phyloP scores from a whole-genome alignment of 2,888 invertebrate species.

The Hypena proboscidalis region DNA sequence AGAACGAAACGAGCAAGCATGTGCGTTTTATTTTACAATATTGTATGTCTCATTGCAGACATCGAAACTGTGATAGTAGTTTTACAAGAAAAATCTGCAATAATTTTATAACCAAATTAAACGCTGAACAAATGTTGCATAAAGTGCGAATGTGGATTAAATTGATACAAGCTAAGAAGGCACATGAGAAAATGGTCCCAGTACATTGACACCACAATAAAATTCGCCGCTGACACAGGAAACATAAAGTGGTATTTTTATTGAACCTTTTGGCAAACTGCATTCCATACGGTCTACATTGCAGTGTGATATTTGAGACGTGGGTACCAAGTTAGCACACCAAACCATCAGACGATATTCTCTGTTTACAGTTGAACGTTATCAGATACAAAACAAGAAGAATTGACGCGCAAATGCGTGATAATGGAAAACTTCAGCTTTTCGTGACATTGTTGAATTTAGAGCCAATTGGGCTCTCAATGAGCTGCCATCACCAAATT shows the following conservation, averaged over 20 bases:
- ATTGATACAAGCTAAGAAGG: conserved; percentile 60
- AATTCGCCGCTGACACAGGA: conserved; percentile 76
- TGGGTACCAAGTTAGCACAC: conserved; percentile 39
- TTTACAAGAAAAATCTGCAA: conserved; percentile 26
- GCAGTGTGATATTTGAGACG: conserved; percentile 52
- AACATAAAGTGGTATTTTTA: conserved; percentile 79
- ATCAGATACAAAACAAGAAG: conserved; percentile 20
- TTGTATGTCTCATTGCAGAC: conserved; percentile 28
- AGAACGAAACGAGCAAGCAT: conserved; percentile 24
- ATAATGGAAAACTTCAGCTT: conserved; percentile 10
- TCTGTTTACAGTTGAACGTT: conserved; percentile 21
- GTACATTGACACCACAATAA: conserved; percentile 77
- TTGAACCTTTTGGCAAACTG: conserved; percentile 75
- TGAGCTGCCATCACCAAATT: conserved; percentile 18
- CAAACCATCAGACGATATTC: conserved; percentile 22
- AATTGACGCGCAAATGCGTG: conserved; percentile 7
- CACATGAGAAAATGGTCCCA: conserved; percentile 60
- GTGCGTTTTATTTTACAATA: conserved; percentile 8
- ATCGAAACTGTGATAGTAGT: conserved; percentile 28
- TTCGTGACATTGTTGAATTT: conserved; percentile 10
- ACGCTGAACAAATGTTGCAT: conserved; percentile 41
- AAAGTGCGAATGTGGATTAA: conserved; percentile 56
- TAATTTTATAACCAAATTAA: conserved; percentile 32
- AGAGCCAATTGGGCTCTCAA: conserved; percentile 19
- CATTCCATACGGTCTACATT: conserved; percentile 63